Evolutionary conservation across 2,888 invertebrate species (phyloP).

Genomic region (Petrophora chlorosata): DNA sequence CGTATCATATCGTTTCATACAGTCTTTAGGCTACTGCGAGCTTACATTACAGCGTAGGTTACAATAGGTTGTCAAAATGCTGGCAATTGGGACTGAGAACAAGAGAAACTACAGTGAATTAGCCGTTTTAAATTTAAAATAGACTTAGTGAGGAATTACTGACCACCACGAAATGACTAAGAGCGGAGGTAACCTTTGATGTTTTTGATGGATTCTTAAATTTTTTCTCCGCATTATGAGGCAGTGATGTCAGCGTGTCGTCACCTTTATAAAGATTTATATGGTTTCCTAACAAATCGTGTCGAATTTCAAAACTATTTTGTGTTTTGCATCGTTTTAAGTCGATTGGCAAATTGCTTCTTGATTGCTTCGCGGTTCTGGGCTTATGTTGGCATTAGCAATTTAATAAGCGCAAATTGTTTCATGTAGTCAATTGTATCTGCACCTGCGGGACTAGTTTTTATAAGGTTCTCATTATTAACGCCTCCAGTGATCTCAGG

Average conservation of each 20-base stretch:
- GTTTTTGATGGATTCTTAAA: conserved; percentile 44
- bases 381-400: conserved; percentile 27
- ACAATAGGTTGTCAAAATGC: no score
- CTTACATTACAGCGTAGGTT: no score
- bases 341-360: conserved; percentile 31
- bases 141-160: conserved; percentile 41
- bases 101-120: no score
- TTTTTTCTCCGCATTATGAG: conserved; percentile 41
- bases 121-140: conserved; percentile 36
- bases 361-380: conserved; percentile 31
- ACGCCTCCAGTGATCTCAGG: conserved; percentile 49
- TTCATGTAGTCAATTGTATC: conserved; percentile 52
- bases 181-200: conserved; percentile 52
- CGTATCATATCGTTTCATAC: no score
- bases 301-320: conserved; percentile 27
- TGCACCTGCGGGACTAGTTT: conserved; percentile 52
- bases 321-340: conserved; percentile 28
- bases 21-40: no score
- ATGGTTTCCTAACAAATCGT: conserved; percentile 31
- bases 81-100: no score
- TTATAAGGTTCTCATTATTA: conserved; percentile 55
- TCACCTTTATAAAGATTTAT: conserved; percentile 37
- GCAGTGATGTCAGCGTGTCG: conserved; percentile 51
- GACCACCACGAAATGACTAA: conserved; percentile 47
- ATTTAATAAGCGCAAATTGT: conserved; percentile 36